phyloP scores from a whole-genome alignment of 2,113 vertebrate species.

The Antechinus flavipes region DNA sequence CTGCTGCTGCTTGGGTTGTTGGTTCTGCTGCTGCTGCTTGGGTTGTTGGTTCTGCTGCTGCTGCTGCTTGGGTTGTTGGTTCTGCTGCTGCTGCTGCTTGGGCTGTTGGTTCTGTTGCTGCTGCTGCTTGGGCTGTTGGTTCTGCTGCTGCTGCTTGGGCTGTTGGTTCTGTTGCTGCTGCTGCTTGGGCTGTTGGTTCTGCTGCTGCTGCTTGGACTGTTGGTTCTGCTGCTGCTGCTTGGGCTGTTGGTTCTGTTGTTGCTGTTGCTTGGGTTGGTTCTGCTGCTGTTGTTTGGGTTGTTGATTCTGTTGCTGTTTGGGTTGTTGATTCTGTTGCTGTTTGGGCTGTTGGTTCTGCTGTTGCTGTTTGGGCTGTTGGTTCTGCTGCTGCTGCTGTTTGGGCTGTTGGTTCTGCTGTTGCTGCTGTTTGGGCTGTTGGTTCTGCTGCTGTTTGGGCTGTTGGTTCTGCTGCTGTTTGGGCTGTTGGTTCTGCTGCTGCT shows the following conservation, averaged over 20 bases:
- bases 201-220: not conserved
- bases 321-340: not conserved
- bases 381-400: not conserved
- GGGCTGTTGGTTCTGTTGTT: conserved; percentile 2
- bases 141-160: too few relatives aligned
- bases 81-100: too few relatives aligned
- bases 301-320: too few relatives aligned
- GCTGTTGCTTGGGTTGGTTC: too few relatives aligned
- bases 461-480: too few relatives aligned
- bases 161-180: too few relatives aligned
- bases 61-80: not conserved
- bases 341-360: not conserved
- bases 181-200: not conserved
- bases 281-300: too few relatives aligned
- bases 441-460: not conserved
- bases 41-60: not conserved
- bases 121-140: conserved; percentile 43
- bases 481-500: too few relatives aligned
- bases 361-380: not conserved
- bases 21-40: not conserved
- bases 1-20: too few relatives aligned
- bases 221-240: conserved; percentile 60
- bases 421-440: conserved; percentile 46
- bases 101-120: not conserved
- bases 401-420: conserved; percentile 49